These are phyloP conservation scores for Tachina lurida DNA, from an alignment of 2,888 invertebrate genomes.

Conservation along the genomic window DNA sequence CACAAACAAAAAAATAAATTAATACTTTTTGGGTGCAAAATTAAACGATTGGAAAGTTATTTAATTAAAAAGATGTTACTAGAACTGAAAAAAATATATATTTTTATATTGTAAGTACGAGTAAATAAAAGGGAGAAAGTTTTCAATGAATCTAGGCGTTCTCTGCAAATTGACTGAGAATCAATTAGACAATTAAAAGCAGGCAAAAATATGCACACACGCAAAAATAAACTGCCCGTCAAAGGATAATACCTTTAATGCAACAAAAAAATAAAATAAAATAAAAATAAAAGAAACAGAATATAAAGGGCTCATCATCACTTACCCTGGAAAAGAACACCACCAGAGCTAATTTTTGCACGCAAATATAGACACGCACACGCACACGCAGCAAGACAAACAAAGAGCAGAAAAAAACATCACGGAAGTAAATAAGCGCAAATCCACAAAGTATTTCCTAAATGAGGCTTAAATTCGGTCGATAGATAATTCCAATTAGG, in stretches of 20 bases:
- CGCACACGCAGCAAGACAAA: slow-evolving; percentile 9
- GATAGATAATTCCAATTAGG: slow-evolving; percentile 82
- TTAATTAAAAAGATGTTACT: slow-evolving; percentile 79
- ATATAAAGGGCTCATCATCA: slow-evolving; percentile 63
- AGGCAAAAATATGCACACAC: slow-evolving; percentile 52
- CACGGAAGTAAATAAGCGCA: slow-evolving; percentile 77
- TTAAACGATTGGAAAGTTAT: slow-evolving; percentile 82
- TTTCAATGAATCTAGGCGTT: slow-evolving; percentile 1
- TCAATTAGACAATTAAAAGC: slow-evolving; percentile 74
- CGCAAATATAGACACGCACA: slow-evolving; percentile 12
- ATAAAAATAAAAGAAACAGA: not conserved
- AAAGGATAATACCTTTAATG: slow-evolving; percentile 68
- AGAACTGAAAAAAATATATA: not conserved
- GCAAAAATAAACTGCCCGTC: slow-evolving; percentile 64
- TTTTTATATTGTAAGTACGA: not conserved
- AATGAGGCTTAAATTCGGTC: slow-evolving; percentile 83
- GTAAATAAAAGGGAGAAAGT: slow-evolving; percentile 33
- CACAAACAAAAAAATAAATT: slow-evolving; percentile 56
- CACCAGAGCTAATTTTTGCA: slow-evolving; percentile 79
- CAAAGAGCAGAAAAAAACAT: slow-evolving; percentile 21
- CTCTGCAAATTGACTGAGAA: slow-evolving; percentile 66
- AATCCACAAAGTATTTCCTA: slow-evolving; percentile 83
- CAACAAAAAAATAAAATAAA: not conserved
- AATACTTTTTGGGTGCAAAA: slow-evolving; percentile 75
- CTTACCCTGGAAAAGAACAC: slow-evolving; percentile 63